phyloP scores from a whole-genome alignment of 1,140 invertebrate genomes.

The Diorhabda sublineata region DNA sequence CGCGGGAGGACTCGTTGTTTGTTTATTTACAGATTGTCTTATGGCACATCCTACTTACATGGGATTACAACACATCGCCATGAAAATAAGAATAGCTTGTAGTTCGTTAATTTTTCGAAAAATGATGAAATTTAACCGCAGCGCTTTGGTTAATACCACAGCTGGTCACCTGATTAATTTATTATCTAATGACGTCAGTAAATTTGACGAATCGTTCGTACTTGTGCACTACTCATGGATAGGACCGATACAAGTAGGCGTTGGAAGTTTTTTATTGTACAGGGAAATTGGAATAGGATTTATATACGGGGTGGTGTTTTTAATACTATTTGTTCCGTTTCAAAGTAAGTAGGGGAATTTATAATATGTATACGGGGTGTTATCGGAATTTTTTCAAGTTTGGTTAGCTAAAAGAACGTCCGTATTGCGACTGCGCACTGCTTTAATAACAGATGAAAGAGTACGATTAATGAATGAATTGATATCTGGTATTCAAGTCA shows the following conservation, averaged over 20 bases:
- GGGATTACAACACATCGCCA: slow-evolving; percentile 65
- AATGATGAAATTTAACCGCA: slow-evolving; percentile 66
- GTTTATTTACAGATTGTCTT: slow-evolving; percentile 58
- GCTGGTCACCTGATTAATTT: slow-evolving; percentile 82
- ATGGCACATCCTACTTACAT: slow-evolving; percentile 75
- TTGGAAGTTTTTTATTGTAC: slow-evolving; percentile 73
- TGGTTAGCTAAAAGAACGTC: slow-evolving; percentile 45
- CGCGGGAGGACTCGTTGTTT: slow-evolving; percentile 65
- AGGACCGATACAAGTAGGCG: slow-evolving; percentile 70
- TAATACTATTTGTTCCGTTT: slow-evolving; percentile 79
- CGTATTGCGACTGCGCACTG: slow-evolving; percentile 50
- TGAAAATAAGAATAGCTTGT: slow-evolving; percentile 76
- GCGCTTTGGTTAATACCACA: slow-evolving; percentile 70
- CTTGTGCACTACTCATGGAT: slow-evolving; percentile 66
- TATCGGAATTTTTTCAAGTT: slow-evolving; percentile 23
- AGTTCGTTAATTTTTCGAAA: slow-evolving; percentile 81
- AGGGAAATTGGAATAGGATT: slow-evolving; percentile 64
- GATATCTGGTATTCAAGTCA: slow-evolving; percentile 66
- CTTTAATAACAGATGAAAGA: slow-evolving; percentile 56
- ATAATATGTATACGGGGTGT: background rate
- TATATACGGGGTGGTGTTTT: slow-evolving; percentile 70
- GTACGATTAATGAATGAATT: slow-evolving; percentile 63
- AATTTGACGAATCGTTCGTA: slow-evolving; percentile 62
- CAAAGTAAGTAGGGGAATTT: slow-evolving; percentile 56
- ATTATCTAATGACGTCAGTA: slow-evolving; percentile 76